Evolutionary conservation across 2,113 vertebrate species (phyloP), one percentile per base, ranked within the genome.

Genomic region (Acanthochromis polyacanthus): DNA sequence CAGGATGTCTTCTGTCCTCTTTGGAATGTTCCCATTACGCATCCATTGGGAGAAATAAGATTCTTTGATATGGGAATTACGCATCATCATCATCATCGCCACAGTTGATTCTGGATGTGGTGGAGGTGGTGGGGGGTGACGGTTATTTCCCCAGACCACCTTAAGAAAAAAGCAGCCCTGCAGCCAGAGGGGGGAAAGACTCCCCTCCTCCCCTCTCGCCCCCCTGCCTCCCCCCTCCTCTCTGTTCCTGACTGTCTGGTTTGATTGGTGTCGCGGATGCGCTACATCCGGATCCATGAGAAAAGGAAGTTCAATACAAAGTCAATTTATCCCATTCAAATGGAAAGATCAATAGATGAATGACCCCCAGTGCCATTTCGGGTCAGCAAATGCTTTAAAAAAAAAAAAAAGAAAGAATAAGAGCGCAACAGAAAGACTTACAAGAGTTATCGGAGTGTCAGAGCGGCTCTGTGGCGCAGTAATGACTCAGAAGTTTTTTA

Each of bases 241-340:
- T 72, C 86, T 82, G 85, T 88, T 74, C 84, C 87, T 88, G 87
- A 89, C 90, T 94, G 90, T 93, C 92, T 93, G 93, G 82, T 92
- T 92, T 92, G 91, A 93, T 94, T 90, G 92, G 92, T 93, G 93
- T 93, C 61, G 90, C 90, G 92, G 93, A 94, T 94, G 92, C 91
- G 59, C 69, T 70, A 87, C 85, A 93, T 93, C 92, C 84, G 92
- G 95, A 93, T 93, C 89, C 92, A 93, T 95, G 89, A 89, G 82
- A 92, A 93, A 90, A 85, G 83, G 82, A 94, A 93, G 91, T 94
- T 93, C 93, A 90, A 80, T 91, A 86, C 93, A 91, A 92, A 93
- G 93, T 94, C 92, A 95, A 92, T 94, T 86, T 92, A 92, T 93
- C 89, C 93, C 32, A 90, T 95, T 95, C 89, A 93, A 70, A 95